Evolutionary conservation across 2,888 invertebrate genomes (phyloP), one percentile per base, ranked within the genome.

Genomic region (Saturnia pavonia): DNA sequence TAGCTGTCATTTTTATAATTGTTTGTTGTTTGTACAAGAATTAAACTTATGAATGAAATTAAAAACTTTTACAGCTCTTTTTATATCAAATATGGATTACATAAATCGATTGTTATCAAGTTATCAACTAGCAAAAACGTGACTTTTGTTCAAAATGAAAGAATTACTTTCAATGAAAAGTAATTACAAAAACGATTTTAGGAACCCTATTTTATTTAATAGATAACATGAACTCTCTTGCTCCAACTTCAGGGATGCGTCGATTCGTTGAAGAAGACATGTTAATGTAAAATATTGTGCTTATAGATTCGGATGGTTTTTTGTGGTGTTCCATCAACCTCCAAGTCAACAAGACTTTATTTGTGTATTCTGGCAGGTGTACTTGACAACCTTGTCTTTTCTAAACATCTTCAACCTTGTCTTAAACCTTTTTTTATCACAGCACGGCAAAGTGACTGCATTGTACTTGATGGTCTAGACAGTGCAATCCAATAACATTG

Each of bases 1-100:
- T 71, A 45, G 67, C 67, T 22, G 60, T 57, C 71, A 71, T 71
- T 9, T 43, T 70, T 25, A 6, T 60, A 27, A 25, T 51, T 69
- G 65, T 22, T 69, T 11, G 48, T 51, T 69, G 65, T 22, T 69
- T 11, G 48, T 51, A 42, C 25, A 22, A 51, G 51, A 51, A 25
- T 40, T 40, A 22, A 54, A 19, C 22, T 65, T 40, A 3, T 25
- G 65, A 69, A 69, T 69, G 69, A 65, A 40, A 22, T 4, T 9
- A 40, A 22, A 4, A n/a, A 25, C 4, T 14, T 12, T 22, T 8
- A 7, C 8, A 65, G 16, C 51, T 27, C 25, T 60, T n/a, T 60
- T 60, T 60, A 60, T 60, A 60, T 60, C 25, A 25, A 27, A 27
- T 16, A 11, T 27, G 27, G 1, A 60, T 27, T 27, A 14, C 57